A percentile compares a stretch with the other conserved stretches of the same genome.
These are phyloP conservation scores for Flabesymbios commensalis DNA, from an alignment of 2,888 invertebrate species.

Conservation along the genomic window DNA sequence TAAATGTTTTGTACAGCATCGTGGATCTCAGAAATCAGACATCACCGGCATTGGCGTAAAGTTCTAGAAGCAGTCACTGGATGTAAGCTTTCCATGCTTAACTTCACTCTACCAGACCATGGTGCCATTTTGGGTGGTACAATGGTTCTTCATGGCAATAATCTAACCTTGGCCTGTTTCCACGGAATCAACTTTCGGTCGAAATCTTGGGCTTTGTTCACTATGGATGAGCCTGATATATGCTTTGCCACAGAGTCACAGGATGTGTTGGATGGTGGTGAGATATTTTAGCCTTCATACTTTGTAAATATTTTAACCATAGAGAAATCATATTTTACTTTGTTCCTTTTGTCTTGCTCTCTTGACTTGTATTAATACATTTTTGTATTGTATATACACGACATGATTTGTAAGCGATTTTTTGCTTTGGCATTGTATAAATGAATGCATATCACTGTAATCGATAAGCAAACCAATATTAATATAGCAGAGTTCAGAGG, in stretches of 20 bases:
- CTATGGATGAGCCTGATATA: constrained; percentile 46
- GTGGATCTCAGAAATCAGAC: constrained; percentile 56
- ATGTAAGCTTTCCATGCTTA: constrained; percentile 71
- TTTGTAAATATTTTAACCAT: not conserved
- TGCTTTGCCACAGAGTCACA: constrained; percentile 70
- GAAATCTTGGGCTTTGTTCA: constrained; percentile 39
- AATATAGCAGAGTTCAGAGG: no score
- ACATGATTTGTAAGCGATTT: no score
- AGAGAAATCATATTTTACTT: no score
- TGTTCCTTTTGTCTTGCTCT: no score
- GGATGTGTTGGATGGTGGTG: constrained; percentile 65
- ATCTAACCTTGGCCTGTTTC: constrained; percentile 94
- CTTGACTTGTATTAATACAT: no score
- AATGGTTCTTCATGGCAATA: constrained; percentile 71
- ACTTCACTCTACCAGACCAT: constrained; percentile 61
- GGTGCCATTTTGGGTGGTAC: constrained; percentile 84
- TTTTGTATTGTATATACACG: no score
- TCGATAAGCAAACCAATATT: no score
- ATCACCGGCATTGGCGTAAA: constrained; percentile 94
- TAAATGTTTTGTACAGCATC: constrained; percentile 17
- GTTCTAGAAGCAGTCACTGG: constrained; percentile 82
- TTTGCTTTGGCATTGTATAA: no score
- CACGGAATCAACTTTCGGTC: constrained; percentile 71
- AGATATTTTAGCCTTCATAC: constrained; percentile 11
- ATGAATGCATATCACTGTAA: no score